Evolutionary conservation across 2,797 vertebrate species (phyloP), one percentile per base, ranked within the genome.

Genomic region (Serranus cabrilla): DNA sequence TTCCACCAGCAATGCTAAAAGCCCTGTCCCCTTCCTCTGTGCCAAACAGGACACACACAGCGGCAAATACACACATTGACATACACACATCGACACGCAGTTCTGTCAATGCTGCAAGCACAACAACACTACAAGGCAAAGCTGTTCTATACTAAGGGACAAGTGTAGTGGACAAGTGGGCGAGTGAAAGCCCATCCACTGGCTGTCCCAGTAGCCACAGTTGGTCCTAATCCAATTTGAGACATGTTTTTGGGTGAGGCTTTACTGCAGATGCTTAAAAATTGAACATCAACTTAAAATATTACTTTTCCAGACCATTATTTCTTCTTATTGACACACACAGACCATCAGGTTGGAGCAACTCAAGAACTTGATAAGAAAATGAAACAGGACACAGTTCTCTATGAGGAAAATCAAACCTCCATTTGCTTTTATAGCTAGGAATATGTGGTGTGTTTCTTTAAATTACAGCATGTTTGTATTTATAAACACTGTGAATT

Each of bases 1-100:
- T 79, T 91, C 79, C 70, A 82, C 74, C 64, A 61, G 65, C 23
- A 5, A 70, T 50, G 51, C 50, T 74, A 58, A 83, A 74, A 58
- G 63, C 73, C 58, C 60, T 0, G 27, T 21, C 68, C 71, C 59
- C 20, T 60, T 60, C 37, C 45, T 21, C 34, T 40, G 52, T n/a
- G 10, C 40, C 57, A 23, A 0, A 9, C 7, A 27, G 60, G 69
- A 82, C 85, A 64, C 73, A 73, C 85, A 76, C 18, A 34, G 5
- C 42, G 39, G 17, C 2, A 10, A 43, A 66, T 51, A 68, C 54
- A 60, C 45, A 84, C 80, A 87, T 47, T 42, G 1, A 73, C 62
- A 65, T 50, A 67, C 52, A 59, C 43, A 83, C 79, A 87, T 46
- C 45, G 1, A 74, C 63, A 56, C 57, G 68, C 37, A 21, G 1